Percentiles rank a stretch among this genome's conserved stretches.
These are phyloP conservation scores for Netelia virgata DNA, from an alignment of 2,888 invertebrate genomes.

Conservation along the genomic window DNA sequence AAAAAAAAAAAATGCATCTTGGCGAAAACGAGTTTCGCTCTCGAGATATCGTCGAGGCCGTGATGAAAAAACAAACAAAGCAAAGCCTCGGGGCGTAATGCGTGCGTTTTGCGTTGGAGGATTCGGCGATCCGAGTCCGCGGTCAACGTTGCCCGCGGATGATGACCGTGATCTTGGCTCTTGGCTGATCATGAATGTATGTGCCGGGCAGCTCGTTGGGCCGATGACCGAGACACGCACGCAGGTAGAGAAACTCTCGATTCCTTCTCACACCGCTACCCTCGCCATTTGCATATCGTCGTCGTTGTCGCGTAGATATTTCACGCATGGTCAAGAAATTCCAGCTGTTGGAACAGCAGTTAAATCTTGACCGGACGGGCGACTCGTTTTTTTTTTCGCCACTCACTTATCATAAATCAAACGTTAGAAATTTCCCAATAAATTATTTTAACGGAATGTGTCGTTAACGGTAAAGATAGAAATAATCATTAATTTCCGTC, in stretches of 20 bases:
- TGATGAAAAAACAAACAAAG: constrained; percentile 31
- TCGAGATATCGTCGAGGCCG: constrained; percentile 32
- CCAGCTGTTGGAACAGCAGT: background rate
- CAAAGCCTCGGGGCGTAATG: constrained; percentile 43
- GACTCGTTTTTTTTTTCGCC: too few species aligned
- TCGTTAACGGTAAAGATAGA: too few species aligned
- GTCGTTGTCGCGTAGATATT: constrained; percentile 31
- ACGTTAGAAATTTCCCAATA: too few species aligned
- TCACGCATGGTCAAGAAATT: constrained; percentile 51
- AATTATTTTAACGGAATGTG: too few species aligned
- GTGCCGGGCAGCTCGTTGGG: constrained; percentile 71
- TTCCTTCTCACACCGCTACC: constrained; percentile 63
- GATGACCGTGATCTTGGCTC: constrained; percentile 80
- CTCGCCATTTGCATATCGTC: constrained; percentile 63
- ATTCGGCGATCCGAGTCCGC: constrained; percentile 55
- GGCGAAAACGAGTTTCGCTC: background rate
- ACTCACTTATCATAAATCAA: too few species aligned
- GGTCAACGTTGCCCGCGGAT: constrained; percentile 65
- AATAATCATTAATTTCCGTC: too few species aligned
- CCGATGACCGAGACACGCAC: constrained; percentile 78
- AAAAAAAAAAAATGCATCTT: background rate
- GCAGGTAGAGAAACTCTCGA: constrained; percentile 65
- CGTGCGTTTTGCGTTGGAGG: constrained; percentile 51
- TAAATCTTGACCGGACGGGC: background rate
- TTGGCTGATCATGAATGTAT: constrained; percentile 75